phyloP scores from a whole-genome alignment of 2,113 vertebrate genomes.

The Empidonax alnorum region DNA sequence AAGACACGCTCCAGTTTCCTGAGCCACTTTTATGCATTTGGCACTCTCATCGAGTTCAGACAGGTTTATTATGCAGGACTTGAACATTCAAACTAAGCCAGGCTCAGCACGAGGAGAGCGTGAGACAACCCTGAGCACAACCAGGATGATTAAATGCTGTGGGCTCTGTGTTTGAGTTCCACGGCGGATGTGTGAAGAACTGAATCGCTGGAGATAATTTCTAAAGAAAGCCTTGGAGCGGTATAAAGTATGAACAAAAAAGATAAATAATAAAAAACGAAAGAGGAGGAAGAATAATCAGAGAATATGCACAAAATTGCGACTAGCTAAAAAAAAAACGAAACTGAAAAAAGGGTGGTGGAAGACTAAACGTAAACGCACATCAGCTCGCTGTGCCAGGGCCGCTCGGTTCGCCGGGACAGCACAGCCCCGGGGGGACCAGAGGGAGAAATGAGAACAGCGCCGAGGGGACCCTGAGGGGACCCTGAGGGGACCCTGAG shows the following conservation, averaged over 20 bases:
- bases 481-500: neutral
- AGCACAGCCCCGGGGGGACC: neutral
- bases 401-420: neutral
- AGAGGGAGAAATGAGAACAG: neutral
- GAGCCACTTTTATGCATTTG: neutral
- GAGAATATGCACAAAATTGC: neutral
- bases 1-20: fast-evolving
- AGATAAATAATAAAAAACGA: neutral
- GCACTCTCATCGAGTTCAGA: fast-evolving
- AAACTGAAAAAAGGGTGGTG: fast-evolving
- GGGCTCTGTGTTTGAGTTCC: neutral
- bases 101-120: neutral
- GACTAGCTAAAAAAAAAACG: neutral
- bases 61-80: neutral
- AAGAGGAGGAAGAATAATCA: fast-evolving
- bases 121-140: neutral
- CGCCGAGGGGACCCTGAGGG: neutral
- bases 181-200: neutral
- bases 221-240: neutral
- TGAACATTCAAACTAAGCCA: neutral
- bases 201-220: fast-evolving
- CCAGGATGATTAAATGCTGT: neutral
- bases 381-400: fast-evolving
- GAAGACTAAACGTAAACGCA: neutral
- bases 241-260: neutral